These are phyloP conservation scores for rat (Rattus norvegicus) DNA, from an alignment of 2,113 vertebrate species.

Conservation along the genomic window GRCr8 NC_086022.1:43409001-43409500, in stretches of 20 bases:
- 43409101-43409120: not conserved
- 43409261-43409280: not conserved
- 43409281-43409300: not conserved
- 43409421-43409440: not conserved
- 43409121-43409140: not conserved
- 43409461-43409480: not conserved
- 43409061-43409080: not conserved
- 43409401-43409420: not conserved
- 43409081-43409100: not conserved
- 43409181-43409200: not conserved
- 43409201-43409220: not conserved
- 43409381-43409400: not conserved
- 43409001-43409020: not conserved
- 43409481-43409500: not conserved
- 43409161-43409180: not conserved
- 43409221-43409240: not conserved
- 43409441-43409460: not conserved
- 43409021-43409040: not conserved
- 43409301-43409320: not conserved
- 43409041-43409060: not conserved
- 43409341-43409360: not conserved
- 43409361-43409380: not conserved
- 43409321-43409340: not conserved
- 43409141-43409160: not conserved
- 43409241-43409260: not conserved